Evolutionary conservation across 2,888 invertebrate species (phyloP).

Genomic region (Orthosia gothica): DNA sequence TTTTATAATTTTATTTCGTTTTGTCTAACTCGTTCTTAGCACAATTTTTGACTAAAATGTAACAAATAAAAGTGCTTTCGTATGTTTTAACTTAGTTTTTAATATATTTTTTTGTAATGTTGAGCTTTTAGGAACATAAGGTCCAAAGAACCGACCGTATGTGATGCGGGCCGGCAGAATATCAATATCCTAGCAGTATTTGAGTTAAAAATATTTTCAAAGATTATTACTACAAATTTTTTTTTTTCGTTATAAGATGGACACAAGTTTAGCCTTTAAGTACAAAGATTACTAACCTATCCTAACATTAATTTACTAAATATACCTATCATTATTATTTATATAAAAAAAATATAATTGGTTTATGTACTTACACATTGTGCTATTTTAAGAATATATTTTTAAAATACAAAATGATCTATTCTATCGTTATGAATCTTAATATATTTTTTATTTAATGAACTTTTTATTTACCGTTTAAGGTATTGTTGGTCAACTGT

Average conservation of each 20-base stretch:
- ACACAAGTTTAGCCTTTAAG: slow-evolving; percentile 83
- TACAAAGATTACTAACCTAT: slow-evolving; percentile 88
- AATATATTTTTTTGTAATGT: slow-evolving; percentile 76
- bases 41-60: slow-evolving; percentile 84
- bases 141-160: slow-evolving; percentile 88
- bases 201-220: slow-evolving; percentile 74
- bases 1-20: slow-evolving; percentile 73
- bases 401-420: slow-evolving; percentile 76
- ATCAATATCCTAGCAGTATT: slow-evolving; percentile 85
- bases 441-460: slow-evolving; percentile 71
- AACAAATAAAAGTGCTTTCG: slow-evolving; percentile 80
- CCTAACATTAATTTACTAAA: slow-evolving; percentile 81
- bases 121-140: slow-evolving; percentile 87
- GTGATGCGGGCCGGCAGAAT: slow-evolving; percentile 79
- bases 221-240: slow-evolving; percentile 73
- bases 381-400: slow-evolving; percentile 77
- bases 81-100: slow-evolving; percentile 82
- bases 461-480: slow-evolving; percentile 62
- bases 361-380: slow-evolving; percentile 88
- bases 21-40: slow-evolving; percentile 78
- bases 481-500: slow-evolving; percentile 49
- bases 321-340: slow-evolving; percentile 78
- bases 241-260: slow-evolving; percentile 78
- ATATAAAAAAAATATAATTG: slow-evolving; percentile 77
- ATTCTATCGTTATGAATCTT: slow-evolving; percentile 81